Conservation (phyloP, 2,888 invertebrate genomes). For the Craniophora ligustri region DNA sequence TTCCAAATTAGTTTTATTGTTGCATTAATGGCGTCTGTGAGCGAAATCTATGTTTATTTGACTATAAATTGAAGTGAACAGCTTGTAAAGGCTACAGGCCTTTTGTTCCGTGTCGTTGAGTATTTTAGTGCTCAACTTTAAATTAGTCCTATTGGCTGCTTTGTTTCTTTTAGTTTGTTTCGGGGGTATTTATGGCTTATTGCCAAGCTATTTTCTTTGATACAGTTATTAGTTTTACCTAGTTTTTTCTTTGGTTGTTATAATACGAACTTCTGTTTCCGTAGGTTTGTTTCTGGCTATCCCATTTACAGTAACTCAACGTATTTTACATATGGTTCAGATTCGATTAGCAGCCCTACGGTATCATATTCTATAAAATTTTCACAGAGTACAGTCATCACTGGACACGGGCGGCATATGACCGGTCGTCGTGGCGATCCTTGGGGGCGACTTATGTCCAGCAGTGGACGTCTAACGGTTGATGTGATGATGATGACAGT, state of each 20-base stretch:
- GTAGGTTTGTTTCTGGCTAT: no score
- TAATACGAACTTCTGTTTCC: background rate
- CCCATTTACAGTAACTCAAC: no score
- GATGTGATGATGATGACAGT: no score
- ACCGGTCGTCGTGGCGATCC: no score
- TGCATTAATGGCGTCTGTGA: conserved; percentile 38
- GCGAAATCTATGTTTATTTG: conserved; percentile 41
- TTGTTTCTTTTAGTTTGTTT: conserved; percentile 28
- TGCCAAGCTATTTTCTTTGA: conserved; percentile 15
- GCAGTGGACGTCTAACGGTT: no score
- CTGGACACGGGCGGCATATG: no score
- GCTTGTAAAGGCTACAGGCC: conserved; percentile 15
- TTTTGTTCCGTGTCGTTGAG: background rate
- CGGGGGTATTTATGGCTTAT: conserved; percentile 6
- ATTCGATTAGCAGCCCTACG: conserved; percentile 8
- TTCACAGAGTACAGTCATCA: conserved; percentile 17
- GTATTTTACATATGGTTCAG: conserved; percentile 31
- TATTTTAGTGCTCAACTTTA: no score
- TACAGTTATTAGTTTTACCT: conserved; percentile 7
- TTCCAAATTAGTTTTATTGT: conserved; percentile 49
- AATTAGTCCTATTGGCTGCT: conserved; percentile 15
- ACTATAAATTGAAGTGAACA: conserved; percentile 33
- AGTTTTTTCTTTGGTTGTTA: conserved; percentile 1
- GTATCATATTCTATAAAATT: conserved; percentile 31
- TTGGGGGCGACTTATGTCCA: no score